A percentile compares a stretch with the other conserved stretches of the same genome.
These are phyloP conservation scores for Pterocles gutturalis DNA, from an alignment of 2,113 vertebrate species.

Conservation along the genomic window DNA sequence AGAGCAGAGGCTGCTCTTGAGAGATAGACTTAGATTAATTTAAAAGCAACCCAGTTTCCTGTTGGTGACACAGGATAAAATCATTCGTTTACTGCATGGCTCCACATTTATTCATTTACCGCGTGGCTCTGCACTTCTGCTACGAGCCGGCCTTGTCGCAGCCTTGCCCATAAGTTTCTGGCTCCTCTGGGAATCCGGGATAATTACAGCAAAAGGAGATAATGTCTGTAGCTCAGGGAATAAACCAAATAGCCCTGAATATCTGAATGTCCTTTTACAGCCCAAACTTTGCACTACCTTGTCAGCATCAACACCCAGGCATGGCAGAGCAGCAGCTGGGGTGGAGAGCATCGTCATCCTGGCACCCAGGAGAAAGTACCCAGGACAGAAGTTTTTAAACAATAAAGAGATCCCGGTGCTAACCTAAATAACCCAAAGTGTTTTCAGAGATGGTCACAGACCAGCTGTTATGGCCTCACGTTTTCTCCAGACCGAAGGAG, in stretches of 20 bases:
- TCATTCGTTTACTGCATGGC: background rate
- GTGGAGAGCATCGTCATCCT: accelerated
- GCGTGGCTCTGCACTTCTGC: background rate
- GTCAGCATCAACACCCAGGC: background rate
- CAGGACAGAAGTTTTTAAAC: background rate
- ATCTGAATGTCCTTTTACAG: background rate
- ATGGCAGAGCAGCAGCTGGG: background rate
- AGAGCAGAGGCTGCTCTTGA: background rate
- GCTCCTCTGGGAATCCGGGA: background rate
- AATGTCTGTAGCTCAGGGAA: background rate
- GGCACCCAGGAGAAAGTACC: background rate
- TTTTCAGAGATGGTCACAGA: background rate
- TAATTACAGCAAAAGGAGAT: background rate
- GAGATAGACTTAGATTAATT: background rate
- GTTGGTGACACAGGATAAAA: background rate
- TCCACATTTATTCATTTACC: background rate
- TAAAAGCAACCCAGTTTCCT: background rate
- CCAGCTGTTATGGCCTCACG: background rate
- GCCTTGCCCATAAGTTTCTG: background rate
- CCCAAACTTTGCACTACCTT: background rate
- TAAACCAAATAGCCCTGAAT: background rate
- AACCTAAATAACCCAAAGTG: background rate
- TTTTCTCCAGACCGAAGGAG: background rate
- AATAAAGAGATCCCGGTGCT: background rate
- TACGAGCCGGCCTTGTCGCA: background rate